phyloP scores from a whole-genome alignment of 2,888 invertebrate genomes.

The Apodemia zela region DNA sequence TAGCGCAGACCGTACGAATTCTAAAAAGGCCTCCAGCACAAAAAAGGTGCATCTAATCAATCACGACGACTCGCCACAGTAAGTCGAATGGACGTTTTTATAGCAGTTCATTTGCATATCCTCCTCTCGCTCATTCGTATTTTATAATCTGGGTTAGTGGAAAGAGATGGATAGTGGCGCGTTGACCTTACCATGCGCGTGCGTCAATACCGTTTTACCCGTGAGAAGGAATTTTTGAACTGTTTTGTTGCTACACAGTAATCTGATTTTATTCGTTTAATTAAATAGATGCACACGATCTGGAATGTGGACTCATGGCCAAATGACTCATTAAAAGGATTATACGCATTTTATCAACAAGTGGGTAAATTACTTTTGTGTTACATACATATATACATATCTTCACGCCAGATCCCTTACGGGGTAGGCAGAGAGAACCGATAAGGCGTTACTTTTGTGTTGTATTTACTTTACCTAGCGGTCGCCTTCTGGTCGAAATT shows the following conservation, averaged over 20 bases:
- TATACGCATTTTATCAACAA: not conserved
- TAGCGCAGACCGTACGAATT: slow-evolving; percentile 44
- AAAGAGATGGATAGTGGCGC: slow-evolving; percentile 46
- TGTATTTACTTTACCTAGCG: not conserved
- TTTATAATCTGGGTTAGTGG: slow-evolving; percentile 27
- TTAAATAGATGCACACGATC: slow-evolving; percentile 1
- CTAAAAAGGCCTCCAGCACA: slow-evolving; percentile 41
- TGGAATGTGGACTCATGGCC: not conserved
- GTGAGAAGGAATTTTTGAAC: slow-evolving; percentile 71
- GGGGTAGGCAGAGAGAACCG: no score
- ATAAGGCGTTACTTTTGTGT: no score
- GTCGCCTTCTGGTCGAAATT: no score
- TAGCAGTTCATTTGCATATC: slow-evolving; percentile 59
- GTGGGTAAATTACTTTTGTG: not conserved
- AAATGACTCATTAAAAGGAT: not conserved
- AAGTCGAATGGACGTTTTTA: slow-evolving; percentile 60
- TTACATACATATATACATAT: no score
- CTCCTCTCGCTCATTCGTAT: slow-evolving; percentile 38
- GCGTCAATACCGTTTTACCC: slow-evolving; percentile 65
- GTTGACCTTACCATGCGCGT: slow-evolving; percentile 63
- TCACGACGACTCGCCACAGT: slow-evolving; percentile 58
- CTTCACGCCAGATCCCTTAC: no score
- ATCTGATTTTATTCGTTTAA: slow-evolving; percentile 38
- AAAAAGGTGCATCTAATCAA: slow-evolving; percentile 74
- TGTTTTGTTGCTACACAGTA: slow-evolving; percentile 49